Percentiles rank a stretch among this genome's conserved stretches.
phyloP scores from a whole-genome alignment of 2,888 invertebrate genomes.

The Hypena proboscidalis region DNA sequence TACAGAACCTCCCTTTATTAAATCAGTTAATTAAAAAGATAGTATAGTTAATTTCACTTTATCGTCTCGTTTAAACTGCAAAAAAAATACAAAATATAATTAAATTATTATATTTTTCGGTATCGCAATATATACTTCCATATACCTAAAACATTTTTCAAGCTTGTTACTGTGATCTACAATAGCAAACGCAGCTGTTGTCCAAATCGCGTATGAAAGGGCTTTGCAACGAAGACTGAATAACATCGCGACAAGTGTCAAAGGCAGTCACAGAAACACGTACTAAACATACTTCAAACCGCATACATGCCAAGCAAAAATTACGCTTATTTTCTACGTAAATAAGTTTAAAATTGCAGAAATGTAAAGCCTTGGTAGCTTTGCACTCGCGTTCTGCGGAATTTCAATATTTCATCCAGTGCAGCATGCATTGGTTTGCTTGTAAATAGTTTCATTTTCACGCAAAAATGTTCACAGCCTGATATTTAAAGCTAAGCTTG shows the following conservation, averaged over 20 bases:
- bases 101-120: too few species aligned
- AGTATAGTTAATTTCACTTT: too few species aligned
- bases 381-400: slow-evolving; percentile 51
- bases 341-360: slow-evolving; percentile 22
- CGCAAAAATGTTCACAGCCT: slow-evolving; percentile 19
- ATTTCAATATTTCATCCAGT: slow-evolving; percentile 67
- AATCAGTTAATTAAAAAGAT: too few species aligned
- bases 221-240: slow-evolving; percentile 46
- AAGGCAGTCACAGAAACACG: slow-evolving; percentile 53
- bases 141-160: neutral
- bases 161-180: neutral
- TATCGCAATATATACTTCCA: neutral
- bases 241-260: slow-evolving; percentile 66
- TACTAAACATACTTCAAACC: slow-evolving; percentile 30
- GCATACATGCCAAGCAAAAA: slow-evolving; percentile 23
- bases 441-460: slow-evolving; percentile 35
- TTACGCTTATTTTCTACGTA: slow-evolving; percentile 16
- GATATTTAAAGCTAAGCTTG: slow-evolving; percentile 32
- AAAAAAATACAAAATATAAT: too few species aligned
- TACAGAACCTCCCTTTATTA: too few species aligned
- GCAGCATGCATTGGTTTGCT: slow-evolving; percentile 54
- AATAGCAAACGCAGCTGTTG: neutral
- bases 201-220: slow-evolving; percentile 17
- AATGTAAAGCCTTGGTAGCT: slow-evolving; percentile 30
- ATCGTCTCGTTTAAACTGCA: too few species aligned